A percentile compares a stretch with the other conserved stretches of the same genome.
Evolutionary conservation across 2,888 invertebrate species (phyloP).

Genomic region (Ormyrus thymus): DNA sequence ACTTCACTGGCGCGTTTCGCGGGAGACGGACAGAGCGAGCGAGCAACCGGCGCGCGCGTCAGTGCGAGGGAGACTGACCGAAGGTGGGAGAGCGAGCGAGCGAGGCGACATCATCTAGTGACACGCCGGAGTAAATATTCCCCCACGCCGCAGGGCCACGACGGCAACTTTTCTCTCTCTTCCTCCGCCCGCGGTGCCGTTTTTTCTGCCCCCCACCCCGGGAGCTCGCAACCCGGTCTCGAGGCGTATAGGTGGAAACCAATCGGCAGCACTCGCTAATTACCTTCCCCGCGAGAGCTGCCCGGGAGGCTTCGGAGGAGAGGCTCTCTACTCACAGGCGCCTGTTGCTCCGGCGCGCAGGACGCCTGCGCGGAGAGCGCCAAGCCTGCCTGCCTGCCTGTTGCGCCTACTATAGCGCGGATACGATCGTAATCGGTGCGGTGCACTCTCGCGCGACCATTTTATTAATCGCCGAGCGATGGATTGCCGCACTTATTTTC

Average conservation of each 20-base stretch:
- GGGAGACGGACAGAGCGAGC: conserved; percentile 14
- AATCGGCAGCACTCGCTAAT: background rate
- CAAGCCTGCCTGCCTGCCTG: no score
- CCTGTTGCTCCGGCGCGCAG: no score
- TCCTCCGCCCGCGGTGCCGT: background rate
- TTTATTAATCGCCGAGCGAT: no score
- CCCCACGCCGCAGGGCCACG: conserved; percentile 26
- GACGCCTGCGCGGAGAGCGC: no score
- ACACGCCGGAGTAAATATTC: conserved; percentile 51
- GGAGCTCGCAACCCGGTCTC: background rate
- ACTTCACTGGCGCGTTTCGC: background rate
- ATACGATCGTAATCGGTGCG: no score
- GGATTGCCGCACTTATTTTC: no score
- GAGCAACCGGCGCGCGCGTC: conserved; percentile 35
- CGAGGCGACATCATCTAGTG: conserved; percentile 26
- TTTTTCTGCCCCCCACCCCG: background rate
- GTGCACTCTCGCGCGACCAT: no score
- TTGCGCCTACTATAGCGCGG: no score
- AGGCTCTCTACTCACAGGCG: no score
- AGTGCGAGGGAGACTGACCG: conserved; percentile 45
- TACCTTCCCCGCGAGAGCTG: no score
- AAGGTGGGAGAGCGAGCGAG: background rate
- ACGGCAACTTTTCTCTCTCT: background rate
- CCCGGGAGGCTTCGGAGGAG: no score
- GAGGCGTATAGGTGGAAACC: background rate